phyloP scores from a whole-genome alignment of 2,113 vertebrate species.

The Alectura lathami region DNA sequence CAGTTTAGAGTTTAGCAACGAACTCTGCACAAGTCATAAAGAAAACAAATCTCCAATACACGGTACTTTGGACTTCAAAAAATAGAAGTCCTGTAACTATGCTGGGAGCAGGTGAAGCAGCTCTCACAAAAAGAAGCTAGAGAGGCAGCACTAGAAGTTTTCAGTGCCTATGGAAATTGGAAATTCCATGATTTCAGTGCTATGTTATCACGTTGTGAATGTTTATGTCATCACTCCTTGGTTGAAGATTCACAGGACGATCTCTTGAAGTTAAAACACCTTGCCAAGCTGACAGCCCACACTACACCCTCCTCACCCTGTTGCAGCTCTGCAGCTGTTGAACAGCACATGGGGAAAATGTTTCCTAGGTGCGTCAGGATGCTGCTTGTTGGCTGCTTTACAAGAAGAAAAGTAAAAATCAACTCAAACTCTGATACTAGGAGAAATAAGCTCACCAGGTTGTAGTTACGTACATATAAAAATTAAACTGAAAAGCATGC shows the following conservation, averaged over 20 bases:
- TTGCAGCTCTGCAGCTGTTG: background rate
- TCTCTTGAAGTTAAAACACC: background rate
- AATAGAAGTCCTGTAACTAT: background rate
- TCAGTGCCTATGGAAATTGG: accelerated
- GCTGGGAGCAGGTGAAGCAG: background rate
- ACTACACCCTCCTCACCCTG: background rate
- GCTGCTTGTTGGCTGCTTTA: background rate
- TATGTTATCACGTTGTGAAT: background rate
- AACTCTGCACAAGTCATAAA: background rate
- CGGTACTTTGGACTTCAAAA: background rate
- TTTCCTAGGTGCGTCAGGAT: background rate
- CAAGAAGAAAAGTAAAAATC: background rate
- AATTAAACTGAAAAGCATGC: background rate
- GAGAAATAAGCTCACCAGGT: background rate
- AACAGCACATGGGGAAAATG: background rate
- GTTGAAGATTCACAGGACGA: background rate
- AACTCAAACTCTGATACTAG: background rate
- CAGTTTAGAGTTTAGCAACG: background rate
- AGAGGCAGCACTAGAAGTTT: background rate
- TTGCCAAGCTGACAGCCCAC: background rate
- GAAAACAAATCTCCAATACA: background rate
- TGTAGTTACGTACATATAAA: background rate
- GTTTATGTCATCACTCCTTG: background rate
- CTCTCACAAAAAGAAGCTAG: background rate
- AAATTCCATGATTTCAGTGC: background rate